Evolutionary conservation across 2,113 vertebrate species (phyloP), one percentile per base, ranked within the genome.

Genomic region (Otolemur garnettii): DNA sequence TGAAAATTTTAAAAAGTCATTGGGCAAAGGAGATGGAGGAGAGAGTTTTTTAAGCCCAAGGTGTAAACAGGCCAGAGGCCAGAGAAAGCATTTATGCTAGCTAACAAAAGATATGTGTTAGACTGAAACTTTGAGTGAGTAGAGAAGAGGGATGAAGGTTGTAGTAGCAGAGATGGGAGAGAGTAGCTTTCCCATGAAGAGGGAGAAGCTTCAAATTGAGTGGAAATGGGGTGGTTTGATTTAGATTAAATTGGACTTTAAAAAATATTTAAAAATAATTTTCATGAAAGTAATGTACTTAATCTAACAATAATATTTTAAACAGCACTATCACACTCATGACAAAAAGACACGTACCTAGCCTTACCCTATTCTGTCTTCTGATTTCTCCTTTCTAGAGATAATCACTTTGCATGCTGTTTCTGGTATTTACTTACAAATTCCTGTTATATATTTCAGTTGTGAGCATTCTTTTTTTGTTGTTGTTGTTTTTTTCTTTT

Each of bases 331-430:
- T 50, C 42, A 50, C 26, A 75, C 60, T 83, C 84, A 68, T 19
- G 57, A 81, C 66, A 80, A 81, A 92, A 89, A 69, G n/a, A 68
- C 2, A 66, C 6, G 4, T 38, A 33, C 66, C 7, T 45, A 74
- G 59, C 33, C 26, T 50, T 24, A 28, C 8, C 45, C 68, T 11
- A 2, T 85, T 81, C 19, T 89, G 26, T 21, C 5, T 50, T 88
- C 74, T n/a, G 57, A 66, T 74, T 92, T 94, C 66, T 89, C 53
- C 57, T 92, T 85, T 92, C 35, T 66, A 38, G 24, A 92, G 62
- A 35, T 10, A 83, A 19, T 79, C 45, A 66, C n/a, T 72, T 92
- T 72, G 9, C 83, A 77, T 55, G 45, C 84, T 78, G 45, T 64
- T 28, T 95, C 62, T 59, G 15, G 60, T 91, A 59, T 88, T 80